phyloP scores from a whole-genome alignment of 2,888 invertebrate genomes.

The Ornithoptera priamus region DNA sequence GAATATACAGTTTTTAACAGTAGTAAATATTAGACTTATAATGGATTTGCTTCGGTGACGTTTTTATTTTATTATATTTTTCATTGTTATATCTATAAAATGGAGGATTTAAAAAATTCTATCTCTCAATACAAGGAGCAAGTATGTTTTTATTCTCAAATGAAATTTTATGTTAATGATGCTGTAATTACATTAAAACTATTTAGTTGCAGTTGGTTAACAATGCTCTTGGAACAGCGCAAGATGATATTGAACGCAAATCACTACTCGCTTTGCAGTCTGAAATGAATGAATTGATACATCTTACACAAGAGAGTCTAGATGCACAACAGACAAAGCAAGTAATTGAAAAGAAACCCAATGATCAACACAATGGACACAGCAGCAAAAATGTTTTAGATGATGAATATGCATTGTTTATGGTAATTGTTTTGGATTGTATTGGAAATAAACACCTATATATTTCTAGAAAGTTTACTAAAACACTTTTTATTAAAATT shows the following conservation, averaged over 20 bases:
- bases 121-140: conserved; percentile 67
- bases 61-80: background rate
- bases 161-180: background rate
- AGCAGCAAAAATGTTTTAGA: conserved; percentile 53
- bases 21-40: background rate
- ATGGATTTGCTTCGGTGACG: background rate
- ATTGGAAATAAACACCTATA: too few species aligned
- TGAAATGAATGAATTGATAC: conserved; percentile 84
- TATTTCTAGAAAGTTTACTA: too few species aligned
- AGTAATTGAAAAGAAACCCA: conserved; percentile 27
- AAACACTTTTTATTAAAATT: too few species aligned
- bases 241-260: conserved; percentile 72
- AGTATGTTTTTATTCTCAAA: conserved; percentile 42
- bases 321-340: conserved; percentile 46
- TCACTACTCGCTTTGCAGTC: conserved; percentile 81
- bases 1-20: background rate
- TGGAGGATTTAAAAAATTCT: conserved; percentile 62
- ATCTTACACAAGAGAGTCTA: conserved; percentile 83
- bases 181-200: background rate
- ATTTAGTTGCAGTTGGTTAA: conserved; percentile 82
- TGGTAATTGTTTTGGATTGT: conserved; percentile 72
- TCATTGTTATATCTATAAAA: conserved; percentile 28
- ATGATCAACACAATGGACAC: conserved; percentile 16
- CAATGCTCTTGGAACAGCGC: conserved; percentile 73
- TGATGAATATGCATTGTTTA: conserved; percentile 84